phyloP scores from a whole-genome alignment of 1,140 invertebrate species.

The Drosophila oshimai region DNA sequence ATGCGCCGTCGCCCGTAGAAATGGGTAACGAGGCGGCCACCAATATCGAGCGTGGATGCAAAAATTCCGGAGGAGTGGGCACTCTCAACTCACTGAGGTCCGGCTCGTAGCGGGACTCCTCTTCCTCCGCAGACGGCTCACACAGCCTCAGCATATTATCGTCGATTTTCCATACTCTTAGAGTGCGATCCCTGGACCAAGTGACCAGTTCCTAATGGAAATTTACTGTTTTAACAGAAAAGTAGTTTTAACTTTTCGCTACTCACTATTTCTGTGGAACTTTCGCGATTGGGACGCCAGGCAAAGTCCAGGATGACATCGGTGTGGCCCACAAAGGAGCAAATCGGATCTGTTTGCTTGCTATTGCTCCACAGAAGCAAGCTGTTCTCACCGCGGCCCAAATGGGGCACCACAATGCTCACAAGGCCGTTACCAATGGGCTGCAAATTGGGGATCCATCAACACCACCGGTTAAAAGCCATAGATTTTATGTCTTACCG shows the following conservation, averaged over 20 bases:
- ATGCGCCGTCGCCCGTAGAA: constrained; percentile 26
- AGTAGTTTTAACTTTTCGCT: background rate
- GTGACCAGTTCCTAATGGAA: constrained; percentile 93
- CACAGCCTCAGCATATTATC: constrained; percentile 90
- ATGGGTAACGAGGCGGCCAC: constrained; percentile 61
- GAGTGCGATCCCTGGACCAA: constrained; percentile 96
- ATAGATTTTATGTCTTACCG: constrained; percentile 84
- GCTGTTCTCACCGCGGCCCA: constrained; percentile 91
- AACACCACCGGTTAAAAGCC: too few species aligned
- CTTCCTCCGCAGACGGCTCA: constrained; percentile 75
- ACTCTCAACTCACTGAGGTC: constrained; percentile 53
- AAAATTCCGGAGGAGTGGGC: constrained; percentile 63
- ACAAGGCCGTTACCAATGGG: constrained; percentile 96
- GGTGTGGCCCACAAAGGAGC: constrained; percentile 95
- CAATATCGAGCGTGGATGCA: constrained; percentile 45
- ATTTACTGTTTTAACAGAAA: background rate
- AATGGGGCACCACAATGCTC: constrained; percentile 93
- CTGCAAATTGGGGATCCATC: constrained; percentile 79
- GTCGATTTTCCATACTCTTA: constrained; percentile 95
- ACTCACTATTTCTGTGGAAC: constrained; percentile 66
- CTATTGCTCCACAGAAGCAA: constrained; percentile 91
- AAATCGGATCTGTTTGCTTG: constrained; percentile 88
- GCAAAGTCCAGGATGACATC: constrained; percentile 98
- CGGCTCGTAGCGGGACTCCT: constrained; percentile 52
- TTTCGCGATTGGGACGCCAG: constrained; percentile 88